Evolutionary conservation across 2,113 vertebrate genomes (phyloP), one percentile per base, ranked within the genome.

Genomic region (Thymallus thymallus): DNA sequence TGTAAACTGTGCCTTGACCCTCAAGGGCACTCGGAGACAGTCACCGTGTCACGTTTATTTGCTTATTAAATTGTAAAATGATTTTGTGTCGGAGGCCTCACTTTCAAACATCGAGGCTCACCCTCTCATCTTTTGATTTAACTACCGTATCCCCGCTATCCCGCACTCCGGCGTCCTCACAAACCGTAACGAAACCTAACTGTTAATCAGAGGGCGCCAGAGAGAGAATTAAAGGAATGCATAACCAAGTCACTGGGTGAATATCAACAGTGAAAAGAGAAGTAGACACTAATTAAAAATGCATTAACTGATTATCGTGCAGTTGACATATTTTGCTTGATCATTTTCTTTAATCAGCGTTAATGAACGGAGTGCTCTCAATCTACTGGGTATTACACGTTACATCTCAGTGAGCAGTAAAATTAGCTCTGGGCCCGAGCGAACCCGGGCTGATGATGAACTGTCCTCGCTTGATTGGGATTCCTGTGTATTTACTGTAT

Each of bases 331-430:
- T 87, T 90, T 90, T 73, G 80, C 83, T 81, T 86, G 85, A 87
- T 88, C 89, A 85, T 84, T 89, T 73, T 29, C 77, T 76, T 80
- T 89, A 87, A 91, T 92, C 85, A 84, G 81, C 82, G 74, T 76
- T 88, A 91, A 89, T 89, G 82, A 89, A 86, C 68, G 20, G 62
- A 82, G 82, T 35, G 73, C 64, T 88, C 72, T 76, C 78, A 77
- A 76, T 84, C 84, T 75, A 86, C 75, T 84, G 87, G 81, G 85
- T 87, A 84, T 88, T 85, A 86, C 86, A 86, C n/a, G 79, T 77
- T 79, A 84, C 72, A 75, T 89, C 76, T 84, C 83, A 89, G 82
- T 81, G 84, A 89, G 87, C 82, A 82, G 73, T 86, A 82, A 86
- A 88, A 87, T 85, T 84, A 88, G 78, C 86, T 20, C 14, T 73